phyloP scores from a whole-genome alignment of 2,888 invertebrate genomes.

The Didymodactylos carnosus region DNA sequence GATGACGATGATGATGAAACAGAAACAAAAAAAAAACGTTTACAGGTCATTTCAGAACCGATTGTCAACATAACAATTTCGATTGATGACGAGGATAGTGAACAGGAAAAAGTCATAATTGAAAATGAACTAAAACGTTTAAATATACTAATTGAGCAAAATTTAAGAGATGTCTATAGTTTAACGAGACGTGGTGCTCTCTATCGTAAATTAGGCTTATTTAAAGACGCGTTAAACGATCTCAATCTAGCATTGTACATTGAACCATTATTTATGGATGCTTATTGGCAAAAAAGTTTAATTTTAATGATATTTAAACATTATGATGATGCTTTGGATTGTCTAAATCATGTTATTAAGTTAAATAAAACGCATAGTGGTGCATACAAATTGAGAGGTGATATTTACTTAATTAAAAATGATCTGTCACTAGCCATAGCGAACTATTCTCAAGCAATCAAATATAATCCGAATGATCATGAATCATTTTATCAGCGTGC shows the following conservation, averaged over 20 bases:
- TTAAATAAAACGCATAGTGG: slow-evolving; percentile 27
- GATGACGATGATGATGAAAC: neutral
- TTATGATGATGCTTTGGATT: slow-evolving; percentile 27
- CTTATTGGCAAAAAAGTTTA: slow-evolving; percentile 34
- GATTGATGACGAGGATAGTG: neutral
- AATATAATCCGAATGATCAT: slow-evolving; percentile 27
- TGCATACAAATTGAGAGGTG: slow-evolving; percentile 25
- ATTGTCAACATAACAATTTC: neutral
- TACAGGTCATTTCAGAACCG: neutral
- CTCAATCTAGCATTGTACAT: slow-evolving; percentile 3
- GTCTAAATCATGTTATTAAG: slow-evolving; percentile 28
- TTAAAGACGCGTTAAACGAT: slow-evolving; percentile 8
- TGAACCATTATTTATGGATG: slow-evolving; percentile 21
- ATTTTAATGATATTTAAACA: slow-evolving; percentile 28
- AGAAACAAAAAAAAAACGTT: neutral
- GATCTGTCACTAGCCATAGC: slow-evolving; percentile 30
- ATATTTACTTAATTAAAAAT: slow-evolving; percentile 19
- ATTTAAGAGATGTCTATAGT: neutral
- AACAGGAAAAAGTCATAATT: neutral
- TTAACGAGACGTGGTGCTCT: slow-evolving; percentile 8
- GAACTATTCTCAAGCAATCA: slow-evolving; percentile 32
- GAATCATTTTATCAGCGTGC: slow-evolving; percentile 30
- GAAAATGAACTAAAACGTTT: slow-evolving; percentile 9
- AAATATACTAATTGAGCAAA: neutral
- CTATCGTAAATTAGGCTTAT: slow-evolving; percentile 8